phyloP scores from a whole-genome alignment of 2,113 vertebrate genomes.

The Scomber colias region DNA sequence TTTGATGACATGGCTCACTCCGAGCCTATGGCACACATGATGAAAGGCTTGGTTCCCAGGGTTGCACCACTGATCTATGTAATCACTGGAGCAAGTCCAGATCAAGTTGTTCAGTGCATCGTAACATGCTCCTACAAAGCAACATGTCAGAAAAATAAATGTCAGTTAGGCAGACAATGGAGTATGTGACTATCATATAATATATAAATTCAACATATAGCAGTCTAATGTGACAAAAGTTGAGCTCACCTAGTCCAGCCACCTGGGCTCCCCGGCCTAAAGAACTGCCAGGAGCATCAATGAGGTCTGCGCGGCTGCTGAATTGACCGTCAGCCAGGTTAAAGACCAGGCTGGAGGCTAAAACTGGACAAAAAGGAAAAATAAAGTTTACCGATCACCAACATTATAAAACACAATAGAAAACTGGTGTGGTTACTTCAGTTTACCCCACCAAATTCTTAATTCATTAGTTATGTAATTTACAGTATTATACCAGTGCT shows the following conservation, averaged over 20 bases:
- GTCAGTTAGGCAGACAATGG: background rate
- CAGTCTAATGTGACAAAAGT: background rate
- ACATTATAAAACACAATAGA: background rate
- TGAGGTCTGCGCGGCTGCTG: conserved; percentile 94
- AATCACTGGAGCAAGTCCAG: conserved; percentile 98
- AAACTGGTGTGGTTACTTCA: background rate
- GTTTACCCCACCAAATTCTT: background rate
- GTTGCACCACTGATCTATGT: conserved; percentile 99
- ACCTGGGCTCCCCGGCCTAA: conserved; percentile 97
- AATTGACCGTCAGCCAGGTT: conserved; percentile 96
- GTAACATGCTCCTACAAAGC: conserved; percentile 91
- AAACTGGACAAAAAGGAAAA: conserved; percentile 82
- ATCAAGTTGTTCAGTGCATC: conserved; percentile 98
- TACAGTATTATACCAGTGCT: background rate
- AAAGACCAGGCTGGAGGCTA: conserved; percentile 96
- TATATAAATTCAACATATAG: background rate
- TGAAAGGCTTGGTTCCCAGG: conserved; percentile 99
- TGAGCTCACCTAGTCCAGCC: conserved; percentile 92
- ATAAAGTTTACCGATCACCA: background rate
- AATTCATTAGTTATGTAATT: background rate
- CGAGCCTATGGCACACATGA: conserved; percentile 96
- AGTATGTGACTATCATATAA: background rate
- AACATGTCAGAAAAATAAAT: conserved; percentile 9
- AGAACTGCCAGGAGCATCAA: conserved; percentile 96
- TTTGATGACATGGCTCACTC: conserved; percentile 93